Conservation (phyloP, 2,113 vertebrate species). For the human region GRCh38 chr14:66708501-66709000, state of each 20-base stretch:
- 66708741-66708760: neutral
- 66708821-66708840: neutral
- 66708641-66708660: neutral
- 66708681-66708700: neutral
- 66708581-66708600: neutral
- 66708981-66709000: neutral
- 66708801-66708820: neutral
- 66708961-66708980: neutral
- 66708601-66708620: neutral
- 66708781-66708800: neutral
- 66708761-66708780: neutral
- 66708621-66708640: neutral
- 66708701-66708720: neutral
- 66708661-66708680: neutral
- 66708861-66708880: neutral
- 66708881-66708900: neutral
- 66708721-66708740: conserved; percentile 22
- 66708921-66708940: neutral
- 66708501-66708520: neutral
- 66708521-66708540: neutral
- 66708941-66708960: neutral
- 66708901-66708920: neutral
- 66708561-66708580: neutral
- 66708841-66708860: neutral
- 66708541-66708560: neutral